Evolutionary conservation across 37 sponge, comb jelly and placozoan species (phyloP).

Genomic region (Crambe crambe): DNA sequence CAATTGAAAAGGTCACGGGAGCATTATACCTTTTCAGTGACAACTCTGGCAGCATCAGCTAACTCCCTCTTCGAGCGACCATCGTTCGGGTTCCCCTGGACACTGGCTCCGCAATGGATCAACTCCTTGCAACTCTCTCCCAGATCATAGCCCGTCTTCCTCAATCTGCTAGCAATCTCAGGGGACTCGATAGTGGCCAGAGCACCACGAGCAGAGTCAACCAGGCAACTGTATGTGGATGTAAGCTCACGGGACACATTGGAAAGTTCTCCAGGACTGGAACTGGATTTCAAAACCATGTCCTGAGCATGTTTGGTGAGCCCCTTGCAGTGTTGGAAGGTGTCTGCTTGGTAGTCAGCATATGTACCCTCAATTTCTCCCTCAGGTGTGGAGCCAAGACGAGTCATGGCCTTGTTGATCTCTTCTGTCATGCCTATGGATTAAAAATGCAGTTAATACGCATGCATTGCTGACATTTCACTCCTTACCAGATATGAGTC

Average conservation of each 20-base stretch:
- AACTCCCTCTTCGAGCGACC: slow-evolving; percentile 62
- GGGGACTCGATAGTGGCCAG: slow-evolving; percentile 64
- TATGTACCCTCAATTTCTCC: slow-evolving; percentile 55
- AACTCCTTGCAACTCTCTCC: slow-evolving; percentile 79
- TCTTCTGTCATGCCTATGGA: slow-evolving; percentile 67
- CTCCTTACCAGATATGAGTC: slow-evolving; percentile 55
- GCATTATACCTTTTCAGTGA: slow-evolving; percentile 76
- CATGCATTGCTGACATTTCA: not conserved
- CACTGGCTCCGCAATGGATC: slow-evolving; percentile 41
- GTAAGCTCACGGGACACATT: slow-evolving; percentile 45
- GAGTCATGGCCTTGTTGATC: slow-evolving; percentile 54
- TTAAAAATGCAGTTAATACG: not conserved
- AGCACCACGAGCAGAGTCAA: slow-evolving; percentile 66
- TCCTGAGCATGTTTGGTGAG: slow-evolving; percentile 78
- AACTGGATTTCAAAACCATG: slow-evolving; percentile 42
- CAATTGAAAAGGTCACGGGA: not conserved
- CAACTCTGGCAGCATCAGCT: slow-evolving; percentile 59
- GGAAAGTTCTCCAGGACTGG: slow-evolving; percentile 31
- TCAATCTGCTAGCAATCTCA: slow-evolving; percentile 8
- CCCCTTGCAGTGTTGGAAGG: slow-evolving; percentile 59
- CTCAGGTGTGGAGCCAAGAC: slow-evolving; percentile 25
- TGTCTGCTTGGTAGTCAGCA: slow-evolving; percentile 75
- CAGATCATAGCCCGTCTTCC: slow-evolving; percentile 41
- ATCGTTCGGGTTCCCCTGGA: slow-evolving; percentile 81
- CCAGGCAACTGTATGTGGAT: slow-evolving; percentile 55